A percentile compares a stretch with the other conserved stretches of the same genome.
Evolutionary conservation across 1,140 invertebrate species (phyloP).

Genomic region (Hyposmocoma kahamanoa): DNA sequence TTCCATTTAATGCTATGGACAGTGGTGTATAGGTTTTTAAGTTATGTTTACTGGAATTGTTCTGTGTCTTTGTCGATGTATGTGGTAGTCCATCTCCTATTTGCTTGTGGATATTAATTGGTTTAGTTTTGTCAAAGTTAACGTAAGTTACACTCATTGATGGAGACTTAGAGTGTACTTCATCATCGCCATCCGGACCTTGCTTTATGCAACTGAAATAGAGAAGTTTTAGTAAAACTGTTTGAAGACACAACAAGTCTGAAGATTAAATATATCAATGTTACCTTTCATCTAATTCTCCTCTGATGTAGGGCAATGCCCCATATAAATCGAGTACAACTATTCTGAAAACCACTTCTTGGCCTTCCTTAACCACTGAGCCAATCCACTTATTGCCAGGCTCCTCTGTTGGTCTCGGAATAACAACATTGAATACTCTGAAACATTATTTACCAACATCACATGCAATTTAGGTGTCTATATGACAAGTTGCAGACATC

Average conservation of each 20-base stretch:
- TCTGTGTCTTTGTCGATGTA: slow-evolving; percentile 17
- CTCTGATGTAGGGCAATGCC: slow-evolving; percentile 76
- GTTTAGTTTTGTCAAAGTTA: slow-evolving; percentile 57
- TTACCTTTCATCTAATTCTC: slow-evolving; percentile 70
- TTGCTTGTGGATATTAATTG: slow-evolving; percentile 11
- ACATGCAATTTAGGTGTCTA: too few species aligned
- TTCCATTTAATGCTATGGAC: too few species aligned
- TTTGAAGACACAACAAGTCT: too few species aligned
- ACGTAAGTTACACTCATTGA: slow-evolving; percentile 43
- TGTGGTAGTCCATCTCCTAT: slow-evolving; percentile 27
- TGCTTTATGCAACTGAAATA: slow-evolving; percentile 40
- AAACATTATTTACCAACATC: too few species aligned
- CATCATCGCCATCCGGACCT: slow-evolving; percentile 34
- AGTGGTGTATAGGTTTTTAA: slow-evolving; percentile 14
- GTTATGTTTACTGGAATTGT: slow-evolving; percentile 14
- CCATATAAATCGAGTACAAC: slow-evolving; percentile 72
- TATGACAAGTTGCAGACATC: too few species aligned
- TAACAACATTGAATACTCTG: slow-evolving; percentile 78
- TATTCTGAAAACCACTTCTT: slow-evolving; percentile 75
- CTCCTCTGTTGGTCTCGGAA: slow-evolving; percentile 72
- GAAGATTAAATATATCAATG: too few species aligned
- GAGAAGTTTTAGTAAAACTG: slow-evolving; percentile 3
- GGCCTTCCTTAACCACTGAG: slow-evolving; percentile 68
- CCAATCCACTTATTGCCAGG: slow-evolving; percentile 75
- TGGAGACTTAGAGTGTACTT: slow-evolving; percentile 33